Evolutionary conservation across 2,113 vertebrate species (phyloP).

Genomic region (Scomber scombrus): DNA sequence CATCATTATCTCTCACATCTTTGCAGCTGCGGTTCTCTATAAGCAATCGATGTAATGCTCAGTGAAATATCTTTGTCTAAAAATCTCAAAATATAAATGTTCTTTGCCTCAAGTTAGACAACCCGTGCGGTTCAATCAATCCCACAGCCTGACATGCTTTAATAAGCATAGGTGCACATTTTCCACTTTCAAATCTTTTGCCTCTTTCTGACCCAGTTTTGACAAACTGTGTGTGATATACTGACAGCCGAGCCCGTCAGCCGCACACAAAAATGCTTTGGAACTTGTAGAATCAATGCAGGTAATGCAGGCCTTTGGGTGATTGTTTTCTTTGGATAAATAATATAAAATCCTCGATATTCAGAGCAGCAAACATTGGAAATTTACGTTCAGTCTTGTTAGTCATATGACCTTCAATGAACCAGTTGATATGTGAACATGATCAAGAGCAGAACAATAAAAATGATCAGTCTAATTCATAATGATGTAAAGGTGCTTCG

Average conservation of each 20-base stretch:
- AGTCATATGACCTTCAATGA: neutral
- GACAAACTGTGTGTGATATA: conserved; percentile 18
- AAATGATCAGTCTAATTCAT: neutral
- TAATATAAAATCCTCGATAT: conserved; percentile 33
- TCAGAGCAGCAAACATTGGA: conserved; percentile 11
- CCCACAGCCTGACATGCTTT: conserved; percentile 34
- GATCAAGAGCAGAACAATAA: conserved; percentile 6
- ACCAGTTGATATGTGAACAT: conserved; percentile 8
- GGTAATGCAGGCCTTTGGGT: conserved; percentile 17
- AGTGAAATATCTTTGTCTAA: conserved; percentile 50
- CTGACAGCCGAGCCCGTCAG: conserved; percentile 47
- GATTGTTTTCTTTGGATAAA: conserved; percentile 38
- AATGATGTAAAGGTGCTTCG: neutral
- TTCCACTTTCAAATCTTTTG: conserved; percentile 56
- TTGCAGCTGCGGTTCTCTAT: conserved; percentile 20
- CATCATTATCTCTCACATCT: conserved; percentile 40
- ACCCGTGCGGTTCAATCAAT: conserved; percentile 47
- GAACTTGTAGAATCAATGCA: conserved; percentile 19
- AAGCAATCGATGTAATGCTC: conserved; percentile 44
- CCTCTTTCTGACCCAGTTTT: conserved; percentile 67
- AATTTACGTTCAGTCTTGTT: neutral
- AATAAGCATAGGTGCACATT: conserved; percentile 63
- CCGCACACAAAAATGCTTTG: conserved; percentile 26
- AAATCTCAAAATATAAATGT: conserved; percentile 52
- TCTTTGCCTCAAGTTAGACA: conserved; percentile 47